Base-by-base conservation (phyloP, 2,888 invertebrate genomes). In the Cheilosia scutellata region DNA sequence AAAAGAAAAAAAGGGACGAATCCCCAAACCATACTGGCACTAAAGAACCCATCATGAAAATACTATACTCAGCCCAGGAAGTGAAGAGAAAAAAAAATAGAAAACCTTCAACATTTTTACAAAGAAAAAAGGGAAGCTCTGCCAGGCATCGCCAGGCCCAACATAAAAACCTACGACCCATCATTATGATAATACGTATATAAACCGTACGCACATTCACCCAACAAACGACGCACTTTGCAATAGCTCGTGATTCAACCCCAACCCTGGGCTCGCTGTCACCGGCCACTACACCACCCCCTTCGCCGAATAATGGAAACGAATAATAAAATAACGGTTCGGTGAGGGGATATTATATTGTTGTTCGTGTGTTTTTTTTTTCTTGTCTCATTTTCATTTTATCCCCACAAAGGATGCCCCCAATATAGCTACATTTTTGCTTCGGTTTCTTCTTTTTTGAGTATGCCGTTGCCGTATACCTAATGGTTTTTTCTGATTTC, bases 141-240 rank as follows among this genome's bases (percentile, higher is more conserved):
- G 49, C 47, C 47, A 77, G 71, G 57, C 62, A 63, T 27, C 6
- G 49, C 47, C 47, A 77, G 71, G 77, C 58, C 13, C 51, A 53
- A 78, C 72, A 86, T 80, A 86, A 86, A 82, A 86, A 80, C 71
- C 60, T 80, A 80, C 80, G 84, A 76, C 66, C 84, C 71, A 86
- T 76, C 84, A 80, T 86, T 86, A 80, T 80, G 80, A 86, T 86
- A 86, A 86, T 86, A 80, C 76, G 58, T 79, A 65, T 71, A 84
- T 79, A 79, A 74, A 71, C 74, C 79, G 62, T 86, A 86, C 80
- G 71, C 76, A 76, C 76, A 79, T 63, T 63, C 66, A 68, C 60
- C 60, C 77, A 47, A 27, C 53, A 63, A 78, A 78, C 78, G 70
- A 84, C 83, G 83, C 83, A 84, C 70, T 84, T 84, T 70, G 83